These are phyloP conservation scores for Plagodis pulveraria DNA, from an alignment of 2,888 invertebrate species.

Conservation along the genomic window DNA sequence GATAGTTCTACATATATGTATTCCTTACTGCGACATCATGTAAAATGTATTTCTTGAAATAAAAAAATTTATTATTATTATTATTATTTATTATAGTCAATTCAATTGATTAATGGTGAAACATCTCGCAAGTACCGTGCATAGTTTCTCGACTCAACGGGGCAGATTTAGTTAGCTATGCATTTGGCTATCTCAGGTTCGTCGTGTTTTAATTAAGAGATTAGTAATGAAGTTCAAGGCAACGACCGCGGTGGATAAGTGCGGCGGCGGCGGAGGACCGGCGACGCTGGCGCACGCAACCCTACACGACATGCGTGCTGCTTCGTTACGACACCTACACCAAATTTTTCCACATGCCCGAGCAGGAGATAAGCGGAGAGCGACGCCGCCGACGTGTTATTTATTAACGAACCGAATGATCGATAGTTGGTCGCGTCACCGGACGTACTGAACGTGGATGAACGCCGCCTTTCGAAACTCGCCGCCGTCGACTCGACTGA, in stretches of 20 bases:
- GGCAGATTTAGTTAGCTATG: slow-evolving; percentile 21
- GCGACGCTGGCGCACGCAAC: slow-evolving; percentile 74
- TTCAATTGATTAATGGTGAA: slow-evolving; percentile 26
- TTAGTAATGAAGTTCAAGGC: slow-evolving; percentile 69
- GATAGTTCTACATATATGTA: too few relatives aligned
- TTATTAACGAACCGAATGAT: slow-evolving; percentile 86
- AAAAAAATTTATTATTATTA: too few relatives aligned
- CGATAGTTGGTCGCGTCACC: slow-evolving; percentile 84
- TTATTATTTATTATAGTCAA: too few relatives aligned
- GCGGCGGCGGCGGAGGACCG: slow-evolving; percentile 58
- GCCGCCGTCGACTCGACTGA: slow-evolving; percentile 54
- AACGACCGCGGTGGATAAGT: slow-evolving; percentile 67
- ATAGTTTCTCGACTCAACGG: background rate
- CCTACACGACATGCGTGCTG: slow-evolving; percentile 78
- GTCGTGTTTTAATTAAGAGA: slow-evolving; percentile 69
- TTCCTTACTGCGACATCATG: too few relatives aligned
- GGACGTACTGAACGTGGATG: slow-evolving; percentile 73
- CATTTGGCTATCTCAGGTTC: slow-evolving; percentile 20
- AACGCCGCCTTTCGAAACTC: slow-evolving; percentile 78
- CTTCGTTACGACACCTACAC: slow-evolving; percentile 84
- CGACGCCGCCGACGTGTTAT: slow-evolving; percentile 83
- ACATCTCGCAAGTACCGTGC: slow-evolving; percentile 11
- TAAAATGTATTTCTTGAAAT: too few relatives aligned
- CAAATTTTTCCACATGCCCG: slow-evolving; percentile 84
- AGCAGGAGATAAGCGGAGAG: slow-evolving; percentile 81